phyloP scores from a whole-genome alignment of 2,113 vertebrate species.

The Penelope pileata region DNA sequence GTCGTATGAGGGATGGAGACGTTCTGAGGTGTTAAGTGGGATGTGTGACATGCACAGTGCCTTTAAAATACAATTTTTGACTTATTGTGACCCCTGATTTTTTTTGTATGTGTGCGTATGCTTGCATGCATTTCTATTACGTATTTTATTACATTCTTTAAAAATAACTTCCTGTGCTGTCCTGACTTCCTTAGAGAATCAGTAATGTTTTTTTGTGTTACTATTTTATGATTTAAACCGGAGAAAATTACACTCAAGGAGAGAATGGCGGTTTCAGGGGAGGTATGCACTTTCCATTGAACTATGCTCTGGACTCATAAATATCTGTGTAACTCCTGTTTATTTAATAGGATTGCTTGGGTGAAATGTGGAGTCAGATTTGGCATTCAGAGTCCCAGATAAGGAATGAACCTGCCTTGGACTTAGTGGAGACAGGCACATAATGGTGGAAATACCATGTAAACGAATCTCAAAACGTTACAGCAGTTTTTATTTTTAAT shows the following conservation, averaged over 20 bases:
- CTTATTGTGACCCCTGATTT: not conserved
- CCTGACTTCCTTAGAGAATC: not conserved
- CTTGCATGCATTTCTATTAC: not conserved
- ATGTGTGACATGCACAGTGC: not conserved
- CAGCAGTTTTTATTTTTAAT: not conserved
- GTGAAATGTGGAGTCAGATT: not conserved
- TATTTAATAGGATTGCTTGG: conserved; percentile 12
- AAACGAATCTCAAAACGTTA: not conserved
- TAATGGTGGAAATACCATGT: not conserved
- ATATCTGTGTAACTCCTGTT: not conserved
- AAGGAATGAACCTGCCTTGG: not conserved
- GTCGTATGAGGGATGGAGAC: not conserved
- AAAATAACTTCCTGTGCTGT: not conserved
- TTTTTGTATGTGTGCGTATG: not conserved
- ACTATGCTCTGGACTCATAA: not conserved
- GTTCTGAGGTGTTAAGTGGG: conserved; percentile 21
- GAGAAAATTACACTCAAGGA: conserved; percentile 7
- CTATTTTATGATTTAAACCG: conserved; percentile 35
- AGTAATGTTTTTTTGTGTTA: conserved; percentile 18
- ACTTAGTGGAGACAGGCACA: not conserved
- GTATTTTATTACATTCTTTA: conserved; percentile 23
- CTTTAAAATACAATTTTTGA: conserved; percentile 22
- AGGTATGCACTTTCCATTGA: not conserved
- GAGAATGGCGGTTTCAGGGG: not conserved
- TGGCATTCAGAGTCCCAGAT: not conserved